Conservation (phyloP, 2,113 vertebrate genomes). For the Boulengeromyrus knoepffleri region DNA sequence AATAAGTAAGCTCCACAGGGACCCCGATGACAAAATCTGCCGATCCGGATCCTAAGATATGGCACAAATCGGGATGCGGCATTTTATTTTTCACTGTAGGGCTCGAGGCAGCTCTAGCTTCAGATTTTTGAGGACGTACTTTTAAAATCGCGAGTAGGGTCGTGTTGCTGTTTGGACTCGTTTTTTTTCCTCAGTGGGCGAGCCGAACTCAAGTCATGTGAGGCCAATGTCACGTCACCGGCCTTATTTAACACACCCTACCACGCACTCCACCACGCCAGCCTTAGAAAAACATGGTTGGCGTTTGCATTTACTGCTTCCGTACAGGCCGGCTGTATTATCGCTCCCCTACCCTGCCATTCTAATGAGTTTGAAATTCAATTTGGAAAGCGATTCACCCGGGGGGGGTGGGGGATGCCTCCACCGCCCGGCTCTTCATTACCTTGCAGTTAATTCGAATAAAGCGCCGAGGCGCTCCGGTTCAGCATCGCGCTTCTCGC, state of each 20-base stretch:
- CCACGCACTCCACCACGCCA: background rate
- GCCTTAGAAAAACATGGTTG: background rate
- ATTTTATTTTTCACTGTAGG: background rate
- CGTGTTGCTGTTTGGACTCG: background rate
- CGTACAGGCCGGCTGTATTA: background rate
- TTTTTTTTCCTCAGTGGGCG: background rate
- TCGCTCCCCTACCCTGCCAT: background rate
- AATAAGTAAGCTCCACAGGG: background rate
- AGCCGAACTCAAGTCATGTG: background rate
- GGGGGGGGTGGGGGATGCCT: background rate
- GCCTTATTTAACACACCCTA: background rate
- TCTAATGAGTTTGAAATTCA: conserved; percentile 25
- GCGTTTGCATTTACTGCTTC: background rate
- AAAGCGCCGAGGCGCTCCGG: conserved; percentile 18
- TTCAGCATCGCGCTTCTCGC: background rate
- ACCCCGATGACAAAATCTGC: background rate
- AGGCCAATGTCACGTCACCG: background rate
- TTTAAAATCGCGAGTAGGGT: background rate
- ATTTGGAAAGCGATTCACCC: conserved; percentile 19
- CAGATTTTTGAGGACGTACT: background rate
- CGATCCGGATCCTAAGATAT: background rate
- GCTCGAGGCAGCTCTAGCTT: background rate
- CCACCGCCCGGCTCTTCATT: conserved; percentile 7
- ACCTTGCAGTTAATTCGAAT: conserved; percentile 17
- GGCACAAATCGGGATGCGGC: background rate